Base-by-base conservation (phyloP, 2,888 invertebrate genomes). In the Zelleria hepariella region DNA sequence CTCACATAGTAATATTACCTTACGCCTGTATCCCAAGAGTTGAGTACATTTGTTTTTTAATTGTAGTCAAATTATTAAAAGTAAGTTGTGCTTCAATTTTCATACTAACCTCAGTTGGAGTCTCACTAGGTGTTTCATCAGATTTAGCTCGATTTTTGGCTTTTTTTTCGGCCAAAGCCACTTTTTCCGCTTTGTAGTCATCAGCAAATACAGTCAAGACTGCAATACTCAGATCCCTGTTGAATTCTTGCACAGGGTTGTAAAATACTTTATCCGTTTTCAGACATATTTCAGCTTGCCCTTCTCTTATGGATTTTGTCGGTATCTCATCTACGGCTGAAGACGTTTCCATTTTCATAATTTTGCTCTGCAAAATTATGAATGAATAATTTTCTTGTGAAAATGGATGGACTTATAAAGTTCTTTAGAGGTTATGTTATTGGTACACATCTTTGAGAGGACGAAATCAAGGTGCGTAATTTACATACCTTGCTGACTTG, bases 201-300 rank as follows among this genome's bases (percentile, higher is more conserved):
- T 90, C 83, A 6, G 91, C 89, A 72, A 93, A 95, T n/a, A 93
- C 86, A 61, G 90, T 91, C 23, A 96, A 76, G 0, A 94, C 95
- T 5, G 93, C 91, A 67, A 95, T 91, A 73, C 96, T 95, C 57
- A 99, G 86, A 85, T 99, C 99, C 64, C 99, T 91, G 78, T 99
- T 99, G 73, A 99, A 99, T 80, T 99, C 98, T 81, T 98, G 98
- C 0, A 99, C 99, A 0, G 98, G 96, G 85, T 99, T 99, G 76
- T 99, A 99, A 82, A 99, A 99, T 0, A 99, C 98, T 74, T 94
- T 93, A 47, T 94, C 93, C 1, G 86, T 80, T 53, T 90, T 87
- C 1, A 95, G 91, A 58, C 92, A 82, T 62, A 97, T 93, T 74
- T 92, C 92, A 0, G 97, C 96, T 68, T 92, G 90, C 0, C 97